phyloP scores from a whole-genome alignment of 2,888 invertebrate genomes.

The Synergus japonicus region DNA sequence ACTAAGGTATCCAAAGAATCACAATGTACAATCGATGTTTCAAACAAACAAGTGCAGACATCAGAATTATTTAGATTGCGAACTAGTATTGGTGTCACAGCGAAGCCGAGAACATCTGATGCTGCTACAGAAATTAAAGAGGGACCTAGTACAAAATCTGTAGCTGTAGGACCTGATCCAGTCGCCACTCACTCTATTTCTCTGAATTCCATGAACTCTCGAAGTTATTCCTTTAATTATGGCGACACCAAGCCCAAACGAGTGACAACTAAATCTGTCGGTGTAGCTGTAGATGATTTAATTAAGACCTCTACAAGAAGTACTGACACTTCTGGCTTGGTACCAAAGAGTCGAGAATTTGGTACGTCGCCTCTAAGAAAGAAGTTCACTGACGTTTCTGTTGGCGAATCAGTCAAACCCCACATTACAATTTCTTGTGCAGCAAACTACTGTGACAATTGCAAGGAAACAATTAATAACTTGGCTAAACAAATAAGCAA shows the following conservation, averaged over 20 bases:
- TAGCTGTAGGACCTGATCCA: conserved; percentile 81
- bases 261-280: conserved; percentile 65
- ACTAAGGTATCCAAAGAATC: conserved; percentile 56
- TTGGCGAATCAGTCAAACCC: conserved; percentile 78
- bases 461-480: conserved; percentile 80
- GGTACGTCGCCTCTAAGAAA: conserved; percentile 76
- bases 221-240: conserved; percentile 82
- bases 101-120: conserved; percentile 73
- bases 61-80: conserved; percentile 66
- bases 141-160: conserved; percentile 77
- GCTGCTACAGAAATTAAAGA: conserved; percentile 73
- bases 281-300: conserved; percentile 66
- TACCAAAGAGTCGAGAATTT: conserved; percentile 68
- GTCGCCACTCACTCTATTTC: conserved; percentile 77
- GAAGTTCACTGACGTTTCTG: conserved; percentile 78
- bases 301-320: conserved; percentile 66
- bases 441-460: conserved; percentile 81
- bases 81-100: conserved; percentile 72
- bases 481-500: conserved; percentile 77
- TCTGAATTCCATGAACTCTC: conserved; percentile 77
- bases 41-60: conserved; percentile 63
- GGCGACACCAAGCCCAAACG: conserved; percentile 79
- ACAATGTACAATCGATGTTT: conserved; percentile 61
- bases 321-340: conserved; percentile 77
- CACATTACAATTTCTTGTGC: conserved; percentile 79